Evolutionary conservation across 2,888 invertebrate genomes (phyloP).

Genomic region (Crossocerus cetratus): DNA sequence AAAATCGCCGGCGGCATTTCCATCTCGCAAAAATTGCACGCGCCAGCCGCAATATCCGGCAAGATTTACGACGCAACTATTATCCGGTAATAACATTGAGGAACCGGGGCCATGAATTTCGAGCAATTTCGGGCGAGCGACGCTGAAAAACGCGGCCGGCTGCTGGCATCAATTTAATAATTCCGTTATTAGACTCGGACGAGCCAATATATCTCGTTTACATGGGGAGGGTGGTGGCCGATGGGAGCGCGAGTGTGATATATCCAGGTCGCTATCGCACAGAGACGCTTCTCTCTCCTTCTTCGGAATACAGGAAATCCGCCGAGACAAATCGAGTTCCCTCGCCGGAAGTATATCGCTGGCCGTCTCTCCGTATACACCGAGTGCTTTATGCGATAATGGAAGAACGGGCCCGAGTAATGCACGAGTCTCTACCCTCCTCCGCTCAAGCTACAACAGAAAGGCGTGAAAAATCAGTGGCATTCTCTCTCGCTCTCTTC

Average conservation of each 20-base stretch:
- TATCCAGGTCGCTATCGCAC: constrained; percentile 5
- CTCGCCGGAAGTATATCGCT: constrained; percentile 34
- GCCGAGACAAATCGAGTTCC: constrained; percentile 44
- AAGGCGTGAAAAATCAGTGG: background rate
- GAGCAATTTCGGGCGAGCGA: background rate
- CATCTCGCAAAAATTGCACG: background rate
- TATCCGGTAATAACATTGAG: background rate
- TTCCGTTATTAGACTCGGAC: background rate
- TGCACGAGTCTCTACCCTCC: background rate
- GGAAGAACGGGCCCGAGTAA: background rate
- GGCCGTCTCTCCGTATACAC: constrained; percentile 17
- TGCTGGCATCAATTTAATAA: constrained; percentile 1
- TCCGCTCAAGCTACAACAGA: background rate
- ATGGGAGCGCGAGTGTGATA: background rate
- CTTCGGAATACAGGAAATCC: constrained; percentile 39
- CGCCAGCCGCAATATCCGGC: background rate
- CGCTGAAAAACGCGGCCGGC: background rate
- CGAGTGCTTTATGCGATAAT: constrained; percentile 34
- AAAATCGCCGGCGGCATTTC: background rate
- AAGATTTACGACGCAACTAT: background rate
- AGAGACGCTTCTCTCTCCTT: constrained; percentile 6
- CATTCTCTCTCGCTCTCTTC: too few species aligned
- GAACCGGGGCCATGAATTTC: background rate
- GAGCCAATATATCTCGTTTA: background rate
- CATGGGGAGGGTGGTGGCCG: background rate